Base-by-base conservation (phyloP, 2,113 vertebrate species). In the Camelus bactrianus region DNA sequence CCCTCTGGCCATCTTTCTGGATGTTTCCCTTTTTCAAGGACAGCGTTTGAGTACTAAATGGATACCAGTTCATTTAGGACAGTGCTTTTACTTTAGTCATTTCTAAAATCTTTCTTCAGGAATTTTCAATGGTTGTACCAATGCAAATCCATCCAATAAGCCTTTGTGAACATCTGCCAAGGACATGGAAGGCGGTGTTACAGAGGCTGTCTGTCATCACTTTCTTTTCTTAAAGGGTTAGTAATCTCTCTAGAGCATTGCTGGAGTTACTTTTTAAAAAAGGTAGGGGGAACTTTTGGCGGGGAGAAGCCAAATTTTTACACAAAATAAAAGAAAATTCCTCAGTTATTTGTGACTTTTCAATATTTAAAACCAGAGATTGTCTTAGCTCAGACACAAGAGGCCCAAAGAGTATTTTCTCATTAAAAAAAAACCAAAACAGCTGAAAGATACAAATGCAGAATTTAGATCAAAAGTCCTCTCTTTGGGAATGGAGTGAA, bases 21-120 rank as follows among this genome's bases (percentile, higher is more conserved):
- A 79, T 42, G n/a, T 54, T 80, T 96, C 58, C 52, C 75, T 76
- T 87, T 87, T 48, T 50, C 24, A 93, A 58, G 24, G 26, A 75
- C 6, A 60, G 13, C 5, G 9, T 94, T 64, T 65, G 67, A 3
- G 52, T 81, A 22, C 50, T 89, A 65, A 56, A 60, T 30, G 42
- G 35, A 65, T 52, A n/a, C 2, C 22, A 38, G 1, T 58, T 93
- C 8, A 14, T 20, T 19, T 32, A 72, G 28, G 30, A 67, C 1
- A 13, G 62, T 67, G 3, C 3, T 83, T 75, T 72, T 38, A 50
- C 38, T 94, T 96, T 91, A 86, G 15, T 30, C 35, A 69, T 96
- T 93, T 60, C 73, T 11, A 38, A 77, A 58, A 35, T 65, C 30
- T 42, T 52, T 91, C 95, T 69, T 54, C 12, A 80, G 35, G 17